Evolutionary conservation across 2,888 invertebrate species (phyloP), one percentile per base, ranked within the genome.

Genomic region (Tachina fera): DNA sequence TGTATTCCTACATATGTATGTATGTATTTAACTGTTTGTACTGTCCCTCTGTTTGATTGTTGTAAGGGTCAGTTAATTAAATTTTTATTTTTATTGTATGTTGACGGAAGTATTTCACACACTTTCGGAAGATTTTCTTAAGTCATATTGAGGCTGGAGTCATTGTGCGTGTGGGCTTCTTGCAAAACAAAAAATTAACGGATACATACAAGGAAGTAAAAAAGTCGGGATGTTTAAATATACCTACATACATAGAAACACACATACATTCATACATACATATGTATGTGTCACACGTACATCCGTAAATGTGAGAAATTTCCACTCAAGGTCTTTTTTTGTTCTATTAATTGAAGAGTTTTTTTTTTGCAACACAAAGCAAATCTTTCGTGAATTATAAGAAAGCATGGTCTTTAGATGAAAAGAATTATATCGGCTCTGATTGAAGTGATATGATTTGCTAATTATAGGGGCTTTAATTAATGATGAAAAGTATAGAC

Each of bases 41-140:
- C 22, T 39, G 5, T 43, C 11, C 39, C 53, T 71, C 13, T 31
- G 11, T 19, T 53, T 14, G 58, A 74, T 81, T 39, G 74, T 74
- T 74, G 67, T 67, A 81, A 31, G 80, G 67, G 74, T 51, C 67
- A 74, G 67, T 68, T 74, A 60, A 68, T 81, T 79, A 22, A 65
- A 65, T 65, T 16, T 67, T 45, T 31, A 22, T 65, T 56, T 72
- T 75, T 75, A 51, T 85, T 60, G 51, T 68, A 16, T 67, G 72
- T 74, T 78, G 65, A 82, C 82, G 85, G 85, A 86, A 86, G 75
- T 86, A 51, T 79, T 85, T 86, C 85, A 82, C 82, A 75, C 80
- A 67, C 41, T 51, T 13, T 43, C 1, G n/a, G 13, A 70, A n/a
- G 41, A 70, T 76, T 67, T 49, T 77, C 60, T 67, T 45, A 47